Conservation (phyloP, 2,888 invertebrate species). For the Caenorhabditis plicata region DNA sequence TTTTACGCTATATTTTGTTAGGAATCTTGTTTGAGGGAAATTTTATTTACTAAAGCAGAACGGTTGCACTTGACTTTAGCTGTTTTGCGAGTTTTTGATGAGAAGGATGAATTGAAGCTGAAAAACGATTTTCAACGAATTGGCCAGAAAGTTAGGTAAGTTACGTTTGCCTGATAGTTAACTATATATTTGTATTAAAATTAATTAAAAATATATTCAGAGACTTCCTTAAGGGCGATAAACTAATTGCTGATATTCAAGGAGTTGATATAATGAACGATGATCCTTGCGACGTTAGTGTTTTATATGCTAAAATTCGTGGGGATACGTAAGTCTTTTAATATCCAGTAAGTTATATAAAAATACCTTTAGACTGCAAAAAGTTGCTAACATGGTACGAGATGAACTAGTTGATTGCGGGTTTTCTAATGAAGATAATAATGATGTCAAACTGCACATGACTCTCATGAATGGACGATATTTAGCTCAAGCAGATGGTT, state of each 20-base stretch:
- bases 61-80: slow-evolving; percentile 38
- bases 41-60: slow-evolving; percentile 17
- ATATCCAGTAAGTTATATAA: too few species aligned
- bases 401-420: slow-evolving; percentile 9
- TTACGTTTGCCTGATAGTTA: not conserved
- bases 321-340: too few species aligned
- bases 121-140: slow-evolving; percentile 4
- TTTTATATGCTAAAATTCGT: slow-evolving; percentile 32
- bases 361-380: slow-evolving; percentile 27
- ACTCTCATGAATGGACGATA: slow-evolving; percentile 41
- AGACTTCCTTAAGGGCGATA: not conserved
- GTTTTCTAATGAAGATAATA: slow-evolving; percentile 1
- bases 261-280: slow-evolving; percentile 47
- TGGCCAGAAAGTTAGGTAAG: slow-evolving; percentile 19
- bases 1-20: slow-evolving; percentile 4
- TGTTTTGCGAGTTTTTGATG: slow-evolving; percentile 21
- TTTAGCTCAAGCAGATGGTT: slow-evolving; percentile 9
- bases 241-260: slow-evolving; percentile 15
- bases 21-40: slow-evolving; percentile 25
- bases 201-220: slow-evolving; percentile 6
- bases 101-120: slow-evolving; percentile 13
- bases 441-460: slow-evolving; percentile 36
- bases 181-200: not conserved
- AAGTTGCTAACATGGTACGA: slow-evolving; percentile 19
- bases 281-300: slow-evolving; percentile 32